Conservation (phyloP, 2,113 vertebrate species). For the Coryphaenoides rupestris region DNA sequence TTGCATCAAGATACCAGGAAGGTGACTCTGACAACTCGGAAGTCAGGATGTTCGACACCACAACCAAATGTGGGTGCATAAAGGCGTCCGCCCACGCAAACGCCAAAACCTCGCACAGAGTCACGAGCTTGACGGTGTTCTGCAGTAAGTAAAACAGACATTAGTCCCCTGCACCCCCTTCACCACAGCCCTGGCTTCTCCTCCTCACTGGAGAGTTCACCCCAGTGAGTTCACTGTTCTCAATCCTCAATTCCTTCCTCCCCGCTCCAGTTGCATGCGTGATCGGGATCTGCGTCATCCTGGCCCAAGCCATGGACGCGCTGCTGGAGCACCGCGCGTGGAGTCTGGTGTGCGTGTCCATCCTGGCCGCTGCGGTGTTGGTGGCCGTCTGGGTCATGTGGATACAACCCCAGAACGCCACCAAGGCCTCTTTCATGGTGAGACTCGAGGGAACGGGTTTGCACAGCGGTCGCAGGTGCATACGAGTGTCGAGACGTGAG, state of each 20-base stretch:
- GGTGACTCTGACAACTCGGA: constrained; percentile 36
- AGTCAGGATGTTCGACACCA: constrained; percentile 11
- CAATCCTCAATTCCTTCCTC: background rate
- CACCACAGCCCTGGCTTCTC: background rate
- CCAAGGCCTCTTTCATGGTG: constrained; percentile 80
- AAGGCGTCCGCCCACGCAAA: constrained; percentile 57
- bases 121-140: constrained; percentile 57
- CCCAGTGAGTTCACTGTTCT: background rate
- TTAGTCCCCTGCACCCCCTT: too few relatives aligned
- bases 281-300: constrained; percentile 57
- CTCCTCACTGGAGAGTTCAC: background rate
- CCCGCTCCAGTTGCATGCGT: constrained; percentile 62
- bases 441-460: constrained; percentile 19
- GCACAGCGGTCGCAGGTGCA: too few relatives aligned
- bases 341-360: constrained; percentile 65
- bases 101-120: constrained; percentile 57
- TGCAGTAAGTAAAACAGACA: constrained; percentile 41
- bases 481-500: too few relatives aligned
- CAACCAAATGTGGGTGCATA: constrained; percentile 49
- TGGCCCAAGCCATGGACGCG: constrained; percentile 57
- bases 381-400: constrained; percentile 66
- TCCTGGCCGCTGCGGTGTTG: constrained; percentile 57
- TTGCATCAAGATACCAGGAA: constrained; percentile 69
- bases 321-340: constrained; percentile 53
- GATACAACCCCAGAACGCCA: constrained; percentile 78